Percentiles rank a stretch among this genome's conserved stretches.
These are phyloP conservation scores for Bombus pascuorum DNA, from an alignment of 1,140 invertebrate species.

Conservation along the genomic window DNA sequence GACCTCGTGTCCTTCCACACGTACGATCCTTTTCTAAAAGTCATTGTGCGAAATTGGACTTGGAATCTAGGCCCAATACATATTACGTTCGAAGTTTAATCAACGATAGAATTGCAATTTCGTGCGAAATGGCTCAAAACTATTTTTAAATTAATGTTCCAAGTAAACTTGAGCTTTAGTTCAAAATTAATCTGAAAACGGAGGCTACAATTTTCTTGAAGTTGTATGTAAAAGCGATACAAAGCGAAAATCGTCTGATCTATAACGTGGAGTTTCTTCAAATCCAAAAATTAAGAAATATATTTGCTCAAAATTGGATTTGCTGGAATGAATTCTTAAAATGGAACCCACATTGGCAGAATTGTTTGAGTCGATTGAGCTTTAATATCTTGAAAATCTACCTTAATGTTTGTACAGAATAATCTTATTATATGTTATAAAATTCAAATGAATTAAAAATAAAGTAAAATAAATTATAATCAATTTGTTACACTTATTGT, in stretches of 20 bases:
- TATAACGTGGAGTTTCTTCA: too few species aligned
- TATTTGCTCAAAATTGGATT: not conserved
- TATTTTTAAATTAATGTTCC: not conserved
- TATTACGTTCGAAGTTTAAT: not conserved
- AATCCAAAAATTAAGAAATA: not conserved
- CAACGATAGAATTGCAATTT: not conserved
- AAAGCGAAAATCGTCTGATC: too few species aligned
- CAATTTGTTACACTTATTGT: too few species aligned
- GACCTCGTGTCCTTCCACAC: not conserved
- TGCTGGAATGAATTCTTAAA: not conserved
- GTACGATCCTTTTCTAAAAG: not conserved
- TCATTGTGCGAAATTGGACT: constrained; percentile 6
- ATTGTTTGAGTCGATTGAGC: not conserved
- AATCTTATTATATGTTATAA: too few species aligned
- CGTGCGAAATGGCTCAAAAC: not conserved
- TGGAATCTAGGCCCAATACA: too few species aligned
- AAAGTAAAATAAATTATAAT: too few species aligned
- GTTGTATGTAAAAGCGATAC: too few species aligned
- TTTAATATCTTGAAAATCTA: not conserved
- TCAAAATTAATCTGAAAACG: too few species aligned
- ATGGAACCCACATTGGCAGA: too few species aligned
- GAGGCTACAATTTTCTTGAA: too few species aligned
- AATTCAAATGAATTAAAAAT: too few species aligned
- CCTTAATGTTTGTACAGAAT: too few species aligned
- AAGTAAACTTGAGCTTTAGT: not conserved